Base-by-base conservation (phyloP, 2,797 vertebrate genomes). In the Acridotheres tristis region DNA sequence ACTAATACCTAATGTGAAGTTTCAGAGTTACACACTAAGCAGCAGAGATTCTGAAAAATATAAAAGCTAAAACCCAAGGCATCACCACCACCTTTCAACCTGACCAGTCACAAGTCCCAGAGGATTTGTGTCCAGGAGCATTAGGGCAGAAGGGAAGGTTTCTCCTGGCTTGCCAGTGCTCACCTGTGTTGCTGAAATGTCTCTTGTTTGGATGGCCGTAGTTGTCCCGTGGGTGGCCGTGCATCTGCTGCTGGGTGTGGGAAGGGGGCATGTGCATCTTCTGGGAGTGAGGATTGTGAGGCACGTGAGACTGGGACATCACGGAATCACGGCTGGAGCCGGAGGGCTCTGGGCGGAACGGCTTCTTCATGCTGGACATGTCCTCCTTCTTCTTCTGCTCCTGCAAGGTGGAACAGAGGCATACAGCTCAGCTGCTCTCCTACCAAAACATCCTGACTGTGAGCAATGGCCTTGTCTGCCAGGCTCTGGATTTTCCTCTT, bases 371-470 rank as follows among this genome's bases (percentile, higher is more conserved):
- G 79, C 97, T 97, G 10, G 97, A 86, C 34, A 97, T 48, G 72
- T 99, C 99, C 53, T 99, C 99, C 94, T 99, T 99, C 97, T 99
- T 99, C 97, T 98, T 99, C 55, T 99, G 99, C 90, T 99, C 99
- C 98, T 99, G 98, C 97, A 97, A 92, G 68, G 90, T 81, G n/a
- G 34, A 90, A 85, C 58, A 94, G 8, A 76, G 11, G 13, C 19
- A 53, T 77, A 83, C 51, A 71, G 77, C 53, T 95, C 71, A 75
- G 65, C 67, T 42, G 66, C 71, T 59, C 38, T 59, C 38, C 43
- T 53, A 69, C 23, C 45, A n/a, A 11, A 57, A 66, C 34, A 53
- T 16, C 6, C 3, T 3, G 43, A 45, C 38, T 1, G 22, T 9
- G 15, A 78, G 40, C 82, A 47, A 53, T 0, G 1, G 5, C 32